Percentiles rank a stretch among this genome's conserved stretches.
Evolutionary conservation across 2,888 invertebrate species (phyloP).

Genomic region (Chymomyza amoena): DNA sequence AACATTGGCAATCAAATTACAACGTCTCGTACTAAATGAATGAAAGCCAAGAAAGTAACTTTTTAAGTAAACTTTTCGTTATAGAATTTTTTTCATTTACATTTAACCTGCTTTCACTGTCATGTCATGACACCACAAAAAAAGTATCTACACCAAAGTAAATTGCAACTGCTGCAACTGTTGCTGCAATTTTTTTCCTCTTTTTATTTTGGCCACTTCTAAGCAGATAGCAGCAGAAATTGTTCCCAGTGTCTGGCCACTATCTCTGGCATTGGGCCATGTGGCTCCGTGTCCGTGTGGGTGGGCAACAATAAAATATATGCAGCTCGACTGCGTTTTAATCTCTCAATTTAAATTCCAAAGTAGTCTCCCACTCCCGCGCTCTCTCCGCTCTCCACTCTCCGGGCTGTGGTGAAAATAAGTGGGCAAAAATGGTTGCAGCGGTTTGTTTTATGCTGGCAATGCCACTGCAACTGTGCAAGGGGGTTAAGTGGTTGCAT

Average conservation of each 20-base stretch:
- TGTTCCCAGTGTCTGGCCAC: conserved; percentile 2
- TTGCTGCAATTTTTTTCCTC: neutral
- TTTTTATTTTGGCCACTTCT: neutral
- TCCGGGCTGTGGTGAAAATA: conserved; percentile 35
- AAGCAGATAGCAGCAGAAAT: conserved; percentile 1
- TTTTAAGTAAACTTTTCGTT: conserved; percentile 24
- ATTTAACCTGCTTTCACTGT: conserved; percentile 76
- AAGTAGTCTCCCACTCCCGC: neutral
- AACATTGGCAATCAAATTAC: conserved; percentile 61
- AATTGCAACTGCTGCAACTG: neutral
- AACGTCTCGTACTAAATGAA: conserved; percentile 1
- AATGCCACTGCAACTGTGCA: neutral
- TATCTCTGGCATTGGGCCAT: neutral
- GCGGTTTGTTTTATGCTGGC: neutral
- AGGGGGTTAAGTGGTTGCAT: conserved; percentile 20
- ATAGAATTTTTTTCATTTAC: conserved; percentile 66
- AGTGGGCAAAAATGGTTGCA: conserved; percentile 21
- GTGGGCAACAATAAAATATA: conserved; percentile 27
- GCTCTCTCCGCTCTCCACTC: neutral
- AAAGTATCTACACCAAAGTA: neutral
- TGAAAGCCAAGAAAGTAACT: conserved; percentile 21
- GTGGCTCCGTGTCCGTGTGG: conserved; percentile 28
- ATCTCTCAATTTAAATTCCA: conserved; percentile 67
- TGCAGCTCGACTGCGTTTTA: conserved; percentile 45
- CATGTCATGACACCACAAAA: neutral